Conservation (phyloP, 2,797 vertebrate species). For the Antrozous pallidus region DNA sequence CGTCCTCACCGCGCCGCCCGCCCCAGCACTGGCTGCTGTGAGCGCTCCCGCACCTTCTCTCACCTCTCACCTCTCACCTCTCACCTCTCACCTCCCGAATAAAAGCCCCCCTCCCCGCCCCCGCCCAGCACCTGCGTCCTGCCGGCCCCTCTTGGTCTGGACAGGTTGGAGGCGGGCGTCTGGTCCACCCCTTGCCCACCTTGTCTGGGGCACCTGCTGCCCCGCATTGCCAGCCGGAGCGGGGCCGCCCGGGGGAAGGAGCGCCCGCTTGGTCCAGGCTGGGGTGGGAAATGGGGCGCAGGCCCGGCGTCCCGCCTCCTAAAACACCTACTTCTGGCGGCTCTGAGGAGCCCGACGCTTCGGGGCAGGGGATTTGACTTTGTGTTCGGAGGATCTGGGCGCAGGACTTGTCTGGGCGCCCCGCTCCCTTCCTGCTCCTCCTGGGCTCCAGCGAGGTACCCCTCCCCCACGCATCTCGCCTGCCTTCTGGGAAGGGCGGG, state of each 20-base stretch:
- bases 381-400: background rate
- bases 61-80: background rate
- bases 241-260: background rate
- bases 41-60: rapidly evolving
- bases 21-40: rapidly evolving
- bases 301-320: background rate
- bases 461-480: no score
- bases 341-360: background rate
- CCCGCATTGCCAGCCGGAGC: background rate
- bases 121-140: rapidly evolving
- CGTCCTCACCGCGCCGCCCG: rapidly evolving
- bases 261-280: rapidly evolving
- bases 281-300: background rate
- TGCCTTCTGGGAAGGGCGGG: background rate
- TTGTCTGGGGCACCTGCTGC: background rate
- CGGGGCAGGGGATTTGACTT: background rate
- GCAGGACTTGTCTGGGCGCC: background rate
- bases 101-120: no score
- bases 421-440: background rate
- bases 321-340: background rate
- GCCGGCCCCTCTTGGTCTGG: background rate
- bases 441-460: no score
- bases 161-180: background rate
- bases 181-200: background rate
- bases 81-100: background rate